phyloP scores from a whole-genome alignment of 2,113 vertebrate genomes.

The Smithornis capensis region DNA sequence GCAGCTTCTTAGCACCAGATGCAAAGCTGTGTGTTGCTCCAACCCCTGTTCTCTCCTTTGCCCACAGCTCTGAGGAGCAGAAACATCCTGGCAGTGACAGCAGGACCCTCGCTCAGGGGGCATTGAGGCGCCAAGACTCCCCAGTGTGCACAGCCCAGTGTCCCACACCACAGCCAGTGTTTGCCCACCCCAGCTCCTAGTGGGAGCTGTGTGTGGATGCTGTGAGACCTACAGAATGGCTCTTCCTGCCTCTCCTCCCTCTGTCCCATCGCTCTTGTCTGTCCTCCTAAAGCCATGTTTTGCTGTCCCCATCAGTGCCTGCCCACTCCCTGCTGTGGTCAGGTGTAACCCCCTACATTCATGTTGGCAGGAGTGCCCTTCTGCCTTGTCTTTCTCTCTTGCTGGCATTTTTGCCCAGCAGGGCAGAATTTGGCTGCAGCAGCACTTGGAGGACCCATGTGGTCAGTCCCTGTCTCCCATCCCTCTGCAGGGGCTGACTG shows the following conservation, averaged over 20 bases:
- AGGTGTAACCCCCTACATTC: not conserved
- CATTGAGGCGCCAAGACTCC: not conserved
- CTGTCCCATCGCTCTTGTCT: not conserved
- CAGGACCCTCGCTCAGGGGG: not conserved
- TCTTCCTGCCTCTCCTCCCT: not conserved
- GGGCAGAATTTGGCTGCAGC: not conserved
- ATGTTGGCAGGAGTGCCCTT: not conserved
- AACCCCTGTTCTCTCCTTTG: not conserved
- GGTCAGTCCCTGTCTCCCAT: not conserved
- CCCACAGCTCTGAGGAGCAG: not conserved
- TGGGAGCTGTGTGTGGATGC: fast-evolving
- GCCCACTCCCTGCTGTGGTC: not conserved
- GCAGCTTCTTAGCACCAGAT: not conserved
- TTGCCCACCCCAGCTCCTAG: not conserved
- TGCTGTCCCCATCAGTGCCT: not conserved
- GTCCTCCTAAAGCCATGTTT: not conserved
- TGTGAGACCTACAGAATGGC: not conserved
- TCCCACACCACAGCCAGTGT: not conserved
- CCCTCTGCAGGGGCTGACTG: not conserved
- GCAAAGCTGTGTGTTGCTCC: not conserved
- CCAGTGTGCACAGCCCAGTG: not conserved
- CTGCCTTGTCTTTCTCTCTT: not conserved
- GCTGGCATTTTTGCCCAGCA: not conserved
- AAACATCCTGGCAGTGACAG: fast-evolving
- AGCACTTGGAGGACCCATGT: not conserved